Percentiles rank a stretch among this genome's conserved stretches.
These are phyloP conservation scores for Dolichallabes microphthalmus DNA, from an alignment of 2,113 vertebrate genomes.

Conservation along the genomic window DNA sequence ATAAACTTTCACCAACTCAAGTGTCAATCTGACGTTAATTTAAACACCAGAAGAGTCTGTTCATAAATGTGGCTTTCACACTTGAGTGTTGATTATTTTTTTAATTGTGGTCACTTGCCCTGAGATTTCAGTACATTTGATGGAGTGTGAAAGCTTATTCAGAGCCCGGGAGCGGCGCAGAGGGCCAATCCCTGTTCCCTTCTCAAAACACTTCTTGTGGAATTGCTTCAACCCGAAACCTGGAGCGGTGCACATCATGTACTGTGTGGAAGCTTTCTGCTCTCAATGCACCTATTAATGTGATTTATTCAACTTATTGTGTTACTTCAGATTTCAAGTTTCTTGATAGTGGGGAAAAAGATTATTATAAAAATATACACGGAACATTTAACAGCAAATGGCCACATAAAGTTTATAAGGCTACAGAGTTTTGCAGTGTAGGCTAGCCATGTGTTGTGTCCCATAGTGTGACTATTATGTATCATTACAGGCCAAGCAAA, in stretches of 20 bases:
- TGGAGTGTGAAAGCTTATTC: constrained; percentile 2
- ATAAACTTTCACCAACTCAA: constrained; percentile 34
- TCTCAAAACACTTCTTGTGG: background rate
- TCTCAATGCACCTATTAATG: background rate
- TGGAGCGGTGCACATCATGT: background rate
- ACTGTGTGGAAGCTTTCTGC: background rate
- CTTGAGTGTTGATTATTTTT: background rate
- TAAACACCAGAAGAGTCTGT: constrained; percentile 4
- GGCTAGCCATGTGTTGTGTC: background rate
- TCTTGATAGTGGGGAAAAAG: background rate
- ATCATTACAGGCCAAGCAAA: background rate
- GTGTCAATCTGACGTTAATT: constrained; percentile 26
- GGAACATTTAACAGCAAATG: background rate
- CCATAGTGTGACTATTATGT: background rate
- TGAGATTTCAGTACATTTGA: constrained; percentile 14
- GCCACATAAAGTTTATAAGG: background rate
- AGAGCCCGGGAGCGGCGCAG: background rate
- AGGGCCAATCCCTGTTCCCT: background rate
- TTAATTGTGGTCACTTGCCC: background rate
- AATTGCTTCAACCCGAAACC: background rate
- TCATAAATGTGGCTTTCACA: background rate
- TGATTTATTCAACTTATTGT: background rate
- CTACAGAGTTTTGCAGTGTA: background rate
- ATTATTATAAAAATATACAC: background rate
- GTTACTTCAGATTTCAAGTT: background rate